These are phyloP conservation scores for Fragum sueziense DNA, from an alignment of 2,888 invertebrate genomes.

Conservation along the genomic window DNA sequence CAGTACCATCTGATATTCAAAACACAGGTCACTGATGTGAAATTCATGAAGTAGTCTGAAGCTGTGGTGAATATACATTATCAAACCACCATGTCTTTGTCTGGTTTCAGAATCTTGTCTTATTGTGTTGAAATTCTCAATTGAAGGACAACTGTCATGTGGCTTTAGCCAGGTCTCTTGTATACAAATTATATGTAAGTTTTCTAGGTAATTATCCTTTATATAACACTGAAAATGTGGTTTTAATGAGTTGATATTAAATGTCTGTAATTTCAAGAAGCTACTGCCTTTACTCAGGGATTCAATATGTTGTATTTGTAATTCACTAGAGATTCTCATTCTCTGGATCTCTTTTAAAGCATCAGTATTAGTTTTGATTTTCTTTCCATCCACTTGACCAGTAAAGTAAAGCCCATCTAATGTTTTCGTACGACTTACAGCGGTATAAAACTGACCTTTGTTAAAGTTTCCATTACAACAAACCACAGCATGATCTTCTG, in stretches of 20 bases:
- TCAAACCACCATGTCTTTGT: constrained; percentile 15
- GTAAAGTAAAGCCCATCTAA: no score
- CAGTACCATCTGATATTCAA: constrained; percentile 22
- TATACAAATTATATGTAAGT: constrained; percentile 16
- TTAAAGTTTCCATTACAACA: constrained; percentile 26
- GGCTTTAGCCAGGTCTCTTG: constrained; percentile 7
- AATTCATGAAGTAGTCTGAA: constrained; percentile 17
- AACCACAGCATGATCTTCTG: constrained; percentile 34
- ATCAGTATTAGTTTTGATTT: no score
- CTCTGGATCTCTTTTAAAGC: no score
- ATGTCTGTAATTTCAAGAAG: no score
- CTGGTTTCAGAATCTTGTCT: neutral
- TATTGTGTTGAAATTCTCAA: neutral
- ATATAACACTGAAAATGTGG: neutral
- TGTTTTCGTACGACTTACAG: no score
- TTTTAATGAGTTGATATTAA: constrained; percentile 24
- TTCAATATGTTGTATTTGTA: no score
- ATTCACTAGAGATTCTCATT: no score
- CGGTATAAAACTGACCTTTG: no score
- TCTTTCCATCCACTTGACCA: no score
- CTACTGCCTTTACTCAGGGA: no score
- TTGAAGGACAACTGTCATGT: neutral
- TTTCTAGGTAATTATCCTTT: neutral
- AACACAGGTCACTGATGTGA: neutral
- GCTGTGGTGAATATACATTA: constrained; percentile 24